phyloP scores from a whole-genome alignment of 2,888 invertebrate genomes.

The Sialis fuliginosa region DNA sequence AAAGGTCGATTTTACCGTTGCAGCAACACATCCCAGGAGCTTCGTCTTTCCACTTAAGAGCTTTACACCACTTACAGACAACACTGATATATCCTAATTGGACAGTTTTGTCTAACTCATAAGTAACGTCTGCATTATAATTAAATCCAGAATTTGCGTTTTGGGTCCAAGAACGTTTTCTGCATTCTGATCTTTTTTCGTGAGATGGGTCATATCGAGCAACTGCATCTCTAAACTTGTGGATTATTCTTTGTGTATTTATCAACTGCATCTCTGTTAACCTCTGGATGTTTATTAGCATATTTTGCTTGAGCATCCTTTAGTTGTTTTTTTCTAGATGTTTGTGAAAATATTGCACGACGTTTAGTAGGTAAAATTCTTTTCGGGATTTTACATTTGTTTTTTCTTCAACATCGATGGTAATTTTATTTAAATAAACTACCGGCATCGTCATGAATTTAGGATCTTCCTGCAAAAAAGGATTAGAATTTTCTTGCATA shows the following conservation, averaged over 20 bases:
- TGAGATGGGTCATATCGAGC: background rate
- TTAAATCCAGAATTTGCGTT: background rate
- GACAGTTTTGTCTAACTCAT: background rate
- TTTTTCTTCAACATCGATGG: background rate
- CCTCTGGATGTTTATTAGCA: background rate
- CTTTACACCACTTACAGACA: conserved; percentile 5
- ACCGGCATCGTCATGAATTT: background rate
- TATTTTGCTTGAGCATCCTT: background rate
- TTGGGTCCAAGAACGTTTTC: background rate
- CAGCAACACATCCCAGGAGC: conserved; percentile 10
- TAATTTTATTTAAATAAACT: background rate
- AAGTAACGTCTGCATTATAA: background rate
- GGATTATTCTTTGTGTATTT: background rate
- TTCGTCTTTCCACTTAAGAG: conserved; percentile 9
- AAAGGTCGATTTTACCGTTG: conserved; percentile 11
- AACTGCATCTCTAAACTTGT: background rate
- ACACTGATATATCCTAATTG: background rate
- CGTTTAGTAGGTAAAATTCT: background rate
- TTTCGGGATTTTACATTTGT: background rate
- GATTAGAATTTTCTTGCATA: background rate
- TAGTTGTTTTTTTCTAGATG: background rate
- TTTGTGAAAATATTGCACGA: background rate
- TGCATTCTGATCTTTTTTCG: background rate
- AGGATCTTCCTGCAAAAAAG: background rate
- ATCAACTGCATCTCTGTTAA: background rate